Conservation (phyloP, 1,140 invertebrate genomes). For the Panagrolaimus sp. region DNA sequence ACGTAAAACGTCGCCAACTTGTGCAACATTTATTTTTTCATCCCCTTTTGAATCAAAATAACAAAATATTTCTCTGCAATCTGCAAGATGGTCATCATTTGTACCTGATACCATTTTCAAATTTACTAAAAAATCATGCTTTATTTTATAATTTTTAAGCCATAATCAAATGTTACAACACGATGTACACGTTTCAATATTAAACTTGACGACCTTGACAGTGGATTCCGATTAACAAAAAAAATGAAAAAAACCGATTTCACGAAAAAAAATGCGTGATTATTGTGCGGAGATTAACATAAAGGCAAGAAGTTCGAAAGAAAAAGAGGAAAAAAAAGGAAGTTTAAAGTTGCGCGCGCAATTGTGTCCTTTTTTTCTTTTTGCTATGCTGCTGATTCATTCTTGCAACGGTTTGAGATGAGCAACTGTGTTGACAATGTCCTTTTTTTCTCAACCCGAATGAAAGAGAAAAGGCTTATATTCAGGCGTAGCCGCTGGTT, state of each 20-base stretch:
- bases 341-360: background rate
- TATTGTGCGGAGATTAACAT: constrained; percentile 1
- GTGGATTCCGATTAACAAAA: background rate
- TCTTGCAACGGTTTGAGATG: no score
- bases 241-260: constrained; percentile 4
- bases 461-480: no score
- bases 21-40: constrained; percentile 87
- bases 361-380: background rate
- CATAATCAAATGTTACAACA: background rate
- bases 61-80: constrained; percentile 58
- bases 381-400: background rate
- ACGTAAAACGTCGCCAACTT: constrained; percentile 89
- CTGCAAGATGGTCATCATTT: background rate
- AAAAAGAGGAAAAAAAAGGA: background rate
- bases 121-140: background rate
- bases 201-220: constrained; percentile 5
- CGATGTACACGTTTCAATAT: background rate
- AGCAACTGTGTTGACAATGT: no score
- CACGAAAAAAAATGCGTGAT: background rate
- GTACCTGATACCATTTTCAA: background rate
- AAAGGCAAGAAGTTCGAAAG: background rate
- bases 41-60: constrained; percentile 69
- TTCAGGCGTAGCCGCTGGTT: no score
- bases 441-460: no score
- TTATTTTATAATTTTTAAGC: background rate